Percentiles rank a stretch among this genome's conserved stretches.
Conservation (phyloP, 2,113 vertebrate genomes). For the Eolophus roseicapilla region DNA sequence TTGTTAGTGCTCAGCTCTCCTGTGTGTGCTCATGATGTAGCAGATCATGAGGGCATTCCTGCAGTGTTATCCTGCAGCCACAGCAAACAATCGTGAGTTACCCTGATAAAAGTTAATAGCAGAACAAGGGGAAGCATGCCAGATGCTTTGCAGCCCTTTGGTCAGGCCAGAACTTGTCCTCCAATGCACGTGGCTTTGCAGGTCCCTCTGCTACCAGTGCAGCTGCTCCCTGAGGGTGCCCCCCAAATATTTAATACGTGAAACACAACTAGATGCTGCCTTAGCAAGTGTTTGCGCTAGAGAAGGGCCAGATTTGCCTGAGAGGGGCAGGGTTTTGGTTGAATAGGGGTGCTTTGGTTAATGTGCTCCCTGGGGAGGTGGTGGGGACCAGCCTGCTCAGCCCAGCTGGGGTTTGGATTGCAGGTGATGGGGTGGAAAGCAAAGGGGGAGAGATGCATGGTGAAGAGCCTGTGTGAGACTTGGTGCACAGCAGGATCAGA, state of each 20-base stretch:
- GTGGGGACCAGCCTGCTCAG: neutral
- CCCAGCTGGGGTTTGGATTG: neutral
- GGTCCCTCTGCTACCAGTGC: neutral
- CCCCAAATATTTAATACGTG: neutral
- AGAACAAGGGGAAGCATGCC: neutral
- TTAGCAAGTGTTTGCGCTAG: rapidly evolving
- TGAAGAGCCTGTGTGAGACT: neutral
- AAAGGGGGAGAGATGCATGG: neutral
- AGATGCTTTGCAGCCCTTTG: neutral
- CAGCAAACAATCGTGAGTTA: neutral
- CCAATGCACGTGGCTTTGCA: rapidly evolving
- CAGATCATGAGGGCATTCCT: neutral
- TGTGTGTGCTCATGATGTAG: neutral
- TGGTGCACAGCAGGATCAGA: neutral
- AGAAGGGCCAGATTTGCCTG: rapidly evolving
- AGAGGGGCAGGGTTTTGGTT: too few relatives aligned
- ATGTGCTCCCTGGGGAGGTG: neutral
- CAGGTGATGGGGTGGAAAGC: neutral
- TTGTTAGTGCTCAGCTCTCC: neutral
- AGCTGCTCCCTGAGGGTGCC: neutral
- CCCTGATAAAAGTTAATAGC: neutral
- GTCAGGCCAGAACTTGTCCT: neutral
- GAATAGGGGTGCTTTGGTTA: neutral
- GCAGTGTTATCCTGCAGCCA: neutral
- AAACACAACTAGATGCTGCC: neutral